phyloP scores from a whole-genome alignment of 2,113 vertebrate genomes.

The Andinoacara biseriatus region DNA sequence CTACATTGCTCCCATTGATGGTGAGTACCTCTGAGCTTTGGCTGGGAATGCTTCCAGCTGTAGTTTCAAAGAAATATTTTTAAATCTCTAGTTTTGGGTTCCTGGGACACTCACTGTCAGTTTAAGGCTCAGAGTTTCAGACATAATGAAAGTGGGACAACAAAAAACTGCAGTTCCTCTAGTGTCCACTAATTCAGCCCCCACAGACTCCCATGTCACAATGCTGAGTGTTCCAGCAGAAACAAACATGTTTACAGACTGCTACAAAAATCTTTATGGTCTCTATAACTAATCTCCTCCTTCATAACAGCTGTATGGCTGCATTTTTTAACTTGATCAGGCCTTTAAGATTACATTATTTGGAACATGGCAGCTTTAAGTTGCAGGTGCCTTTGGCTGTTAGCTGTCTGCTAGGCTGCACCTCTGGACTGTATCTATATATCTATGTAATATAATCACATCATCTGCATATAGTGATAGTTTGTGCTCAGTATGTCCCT shows the following conservation, averaged over 20 bases:
- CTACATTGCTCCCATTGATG: constrained; percentile 92
- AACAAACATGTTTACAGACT: neutral
- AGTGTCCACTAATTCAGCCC: neutral
- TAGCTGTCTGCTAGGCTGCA: neutral
- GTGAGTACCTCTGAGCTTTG: constrained; percentile 79
- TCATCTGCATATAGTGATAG: neutral
- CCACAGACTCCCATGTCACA: neutral
- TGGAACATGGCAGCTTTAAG: too few relatives aligned
- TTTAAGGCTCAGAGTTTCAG: neutral
- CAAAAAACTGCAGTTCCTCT: neutral
- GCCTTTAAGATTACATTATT: too few relatives aligned
- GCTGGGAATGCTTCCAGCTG: constrained; percentile 31
- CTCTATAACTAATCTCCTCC: neutral
- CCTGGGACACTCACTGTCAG: neutral
- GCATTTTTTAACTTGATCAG: neutral
- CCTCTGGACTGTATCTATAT: too few relatives aligned
- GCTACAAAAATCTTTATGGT: neutral
- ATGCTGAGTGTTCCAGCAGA: neutral
- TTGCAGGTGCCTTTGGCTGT: neutral
- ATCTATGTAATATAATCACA: neutral
- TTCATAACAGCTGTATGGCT: neutral
- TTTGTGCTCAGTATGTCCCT: neutral
- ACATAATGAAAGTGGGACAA: neutral
- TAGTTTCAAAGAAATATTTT: neutral
- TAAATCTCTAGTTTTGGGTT: neutral